Evolutionary conservation across 2,113 vertebrate species (phyloP).

Genomic region (Planiliza haematocheilus): DNA sequence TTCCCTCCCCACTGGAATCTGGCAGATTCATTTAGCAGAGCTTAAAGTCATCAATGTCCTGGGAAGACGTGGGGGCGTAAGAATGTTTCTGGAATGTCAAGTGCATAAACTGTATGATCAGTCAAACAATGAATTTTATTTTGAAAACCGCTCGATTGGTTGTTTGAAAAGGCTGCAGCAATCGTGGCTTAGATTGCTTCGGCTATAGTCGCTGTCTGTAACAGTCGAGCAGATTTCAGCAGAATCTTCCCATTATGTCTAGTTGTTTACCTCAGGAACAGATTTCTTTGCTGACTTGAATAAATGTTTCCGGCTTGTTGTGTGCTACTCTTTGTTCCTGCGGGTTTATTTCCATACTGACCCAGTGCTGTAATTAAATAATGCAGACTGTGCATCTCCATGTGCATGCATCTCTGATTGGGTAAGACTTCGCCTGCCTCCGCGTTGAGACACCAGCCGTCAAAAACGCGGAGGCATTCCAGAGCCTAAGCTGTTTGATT

Average conservation of each 20-base stretch:
- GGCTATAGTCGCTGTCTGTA: constrained; percentile 24
- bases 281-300: constrained; percentile 42
- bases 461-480: neutral
- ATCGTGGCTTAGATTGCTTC: constrained; percentile 16
- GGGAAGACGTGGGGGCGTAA: constrained; percentile 19
- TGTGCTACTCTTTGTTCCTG: constrained; percentile 16
- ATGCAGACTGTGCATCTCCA: constrained; percentile 28
- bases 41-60: constrained; percentile 37
- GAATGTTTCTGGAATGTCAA: constrained; percentile 8
- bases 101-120: constrained; percentile 10
- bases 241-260: constrained; percentile 31
- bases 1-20: constrained; percentile 36
- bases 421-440: neutral
- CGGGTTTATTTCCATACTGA: constrained; percentile 19
- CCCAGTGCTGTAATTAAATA: constrained; percentile 22
- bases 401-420: constrained; percentile 27
- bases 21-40: constrained; percentile 54
- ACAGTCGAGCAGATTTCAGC: constrained; percentile 33
- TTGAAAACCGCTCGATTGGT: constrained; percentile 26
- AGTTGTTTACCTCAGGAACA: constrained; percentile 35
- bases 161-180: constrained; percentile 10
- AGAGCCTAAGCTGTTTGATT: neutral
- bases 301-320: constrained; percentile 26
- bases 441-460: too few species aligned
- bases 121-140: constrained; percentile 25